A percentile compares a stretch with the other conserved stretches of the same genome.
phyloP scores from a whole-genome alignment of 1,140 invertebrate genomes.

The Plodia interpunctella region DNA sequence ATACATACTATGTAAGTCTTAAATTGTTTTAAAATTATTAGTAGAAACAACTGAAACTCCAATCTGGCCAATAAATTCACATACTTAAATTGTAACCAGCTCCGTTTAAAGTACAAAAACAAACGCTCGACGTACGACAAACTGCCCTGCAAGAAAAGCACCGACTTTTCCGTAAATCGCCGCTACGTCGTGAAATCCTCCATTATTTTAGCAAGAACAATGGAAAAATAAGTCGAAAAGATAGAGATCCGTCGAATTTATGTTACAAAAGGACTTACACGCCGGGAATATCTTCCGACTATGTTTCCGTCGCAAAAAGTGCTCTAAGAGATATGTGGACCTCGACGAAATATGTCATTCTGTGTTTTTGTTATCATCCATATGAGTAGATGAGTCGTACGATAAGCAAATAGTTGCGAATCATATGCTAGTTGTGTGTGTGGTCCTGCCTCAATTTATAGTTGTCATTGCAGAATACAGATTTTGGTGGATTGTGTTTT shows the following conservation, averaged over 20 bases:
- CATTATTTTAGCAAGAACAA: slow-evolving; percentile 11
- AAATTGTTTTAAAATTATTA: no score
- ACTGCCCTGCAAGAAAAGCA: neutral
- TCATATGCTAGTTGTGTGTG: no score
- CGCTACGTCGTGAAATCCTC: neutral
- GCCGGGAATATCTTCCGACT: neutral
- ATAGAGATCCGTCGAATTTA: slow-evolving; percentile 10
- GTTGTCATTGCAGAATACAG: no score
- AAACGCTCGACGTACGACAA: neutral
- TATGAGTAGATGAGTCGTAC: no score
- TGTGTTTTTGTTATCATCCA: neutral
- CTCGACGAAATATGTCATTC: neutral
- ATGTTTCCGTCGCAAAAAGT: neutral
- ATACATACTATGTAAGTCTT: no score
- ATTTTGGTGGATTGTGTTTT: no score
- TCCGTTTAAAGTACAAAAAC: neutral
- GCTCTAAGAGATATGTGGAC: neutral
- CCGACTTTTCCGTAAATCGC: neutral
- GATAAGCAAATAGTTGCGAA: no score
- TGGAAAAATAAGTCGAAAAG: slow-evolving; percentile 6
- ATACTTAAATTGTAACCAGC: no score
- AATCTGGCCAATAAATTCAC: no score
- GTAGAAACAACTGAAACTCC: no score
- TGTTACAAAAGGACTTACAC: slow-evolving; percentile 9
- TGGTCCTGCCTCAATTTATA: no score